Percentiles rank a stretch among this genome's conserved stretches.
phyloP scores from a whole-genome alignment of 1,140 invertebrate genomes.

The Apis mellifera region Amel_HAv3.1 CM009931.2:23496001-23496500 shows the following conservation, averaged over 20 bases:
- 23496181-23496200: background rate
- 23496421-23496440: constrained; percentile 84
- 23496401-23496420: constrained; percentile 82
- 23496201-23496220: background rate
- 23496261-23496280: background rate
- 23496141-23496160: background rate
- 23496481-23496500: constrained; percentile 88
- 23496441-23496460: constrained; percentile 89
- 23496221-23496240: background rate
- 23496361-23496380: background rate
- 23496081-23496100: no score
- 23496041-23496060: no score
- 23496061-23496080: no score
- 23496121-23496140: no score
- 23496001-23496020: no score
- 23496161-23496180: background rate
- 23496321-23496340: background rate
- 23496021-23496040: no score
- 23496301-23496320: background rate
- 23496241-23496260: background rate
- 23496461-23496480: constrained; percentile 89
- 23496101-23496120: no score
- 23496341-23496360: background rate
- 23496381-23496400: constrained; percentile 78
- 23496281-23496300: background rate